Evolutionary conservation across 2,113 vertebrate species (phyloP).

Genomic region (Agapornis roseicollis): DNA sequence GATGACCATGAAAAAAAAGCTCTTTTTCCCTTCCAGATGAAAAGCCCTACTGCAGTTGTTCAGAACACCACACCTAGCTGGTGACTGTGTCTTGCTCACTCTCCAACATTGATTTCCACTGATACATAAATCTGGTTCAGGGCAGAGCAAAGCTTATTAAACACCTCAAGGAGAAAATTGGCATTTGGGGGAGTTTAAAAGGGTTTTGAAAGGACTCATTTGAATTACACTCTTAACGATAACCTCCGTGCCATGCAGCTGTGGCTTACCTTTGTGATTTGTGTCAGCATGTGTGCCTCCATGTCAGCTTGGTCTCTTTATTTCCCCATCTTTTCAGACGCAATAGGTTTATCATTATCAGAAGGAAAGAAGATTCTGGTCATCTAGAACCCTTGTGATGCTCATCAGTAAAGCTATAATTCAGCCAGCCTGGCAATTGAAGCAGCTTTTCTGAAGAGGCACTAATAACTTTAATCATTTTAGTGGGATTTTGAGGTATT

Average conservation of each 20-base stretch:
- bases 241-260: background rate
- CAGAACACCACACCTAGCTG: background rate
- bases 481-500: conserved; percentile 20
- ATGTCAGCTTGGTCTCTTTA: background rate
- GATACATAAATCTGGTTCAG: background rate
- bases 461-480: conserved; percentile 4
- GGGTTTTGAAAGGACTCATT: conserved; percentile 1
- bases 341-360: conserved; percentile 2
- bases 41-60: background rate
- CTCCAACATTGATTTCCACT: background rate
- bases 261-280: background rate
- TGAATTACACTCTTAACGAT: background rate
- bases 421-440: background rate
- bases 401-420: conserved; percentile 32
- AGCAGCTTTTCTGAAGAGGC: conserved; percentile 24
- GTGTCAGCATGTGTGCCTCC: background rate
- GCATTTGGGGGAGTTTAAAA: background rate
- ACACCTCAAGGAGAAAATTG: background rate
- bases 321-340: background rate
- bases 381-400: conserved; percentile 8
- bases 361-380: conserved; percentile 1
- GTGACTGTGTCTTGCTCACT: background rate
- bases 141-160: background rate
- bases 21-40: background rate
- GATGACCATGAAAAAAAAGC: background rate